Conservation (phyloP, 2,113 vertebrate species). For the Dipodomys stephensi region DNA sequence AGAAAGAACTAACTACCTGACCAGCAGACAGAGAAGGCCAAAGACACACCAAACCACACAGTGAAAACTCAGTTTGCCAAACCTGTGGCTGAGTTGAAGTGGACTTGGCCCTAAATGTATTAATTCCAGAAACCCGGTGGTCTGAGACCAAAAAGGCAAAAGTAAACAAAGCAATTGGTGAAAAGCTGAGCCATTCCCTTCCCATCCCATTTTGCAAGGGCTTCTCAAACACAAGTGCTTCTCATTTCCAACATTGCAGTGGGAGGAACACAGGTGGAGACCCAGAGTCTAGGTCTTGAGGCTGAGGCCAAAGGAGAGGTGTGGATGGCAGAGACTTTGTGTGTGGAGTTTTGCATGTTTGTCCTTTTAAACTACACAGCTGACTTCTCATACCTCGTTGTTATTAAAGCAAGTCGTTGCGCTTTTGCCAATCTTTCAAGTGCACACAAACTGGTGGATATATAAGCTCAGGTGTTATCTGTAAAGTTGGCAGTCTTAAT, state of each 20-base stretch:
- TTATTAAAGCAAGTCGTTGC: neutral
- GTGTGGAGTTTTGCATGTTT: neutral
- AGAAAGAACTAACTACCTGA: constrained; percentile 79
- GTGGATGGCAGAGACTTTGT: neutral
- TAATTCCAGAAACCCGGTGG: constrained; percentile 83
- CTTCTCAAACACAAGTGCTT: neutral
- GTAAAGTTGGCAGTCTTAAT: neutral
- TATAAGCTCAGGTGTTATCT: too few species aligned
- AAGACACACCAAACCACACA: constrained; percentile 76
- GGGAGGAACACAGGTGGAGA: neutral
- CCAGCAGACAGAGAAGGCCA: constrained; percentile 58
- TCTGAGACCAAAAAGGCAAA: constrained; percentile 78
- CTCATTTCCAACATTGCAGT: neutral
- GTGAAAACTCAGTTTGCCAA: constrained; percentile 60
- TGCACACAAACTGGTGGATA: neutral
- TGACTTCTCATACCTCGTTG: neutral
- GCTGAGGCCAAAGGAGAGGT: neutral
- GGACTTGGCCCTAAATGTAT: constrained; percentile 81
- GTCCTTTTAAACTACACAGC: neutral
- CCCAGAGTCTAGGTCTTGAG: accelerated
- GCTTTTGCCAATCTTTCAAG: neutral
- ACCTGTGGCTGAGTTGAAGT: constrained; percentile 79
- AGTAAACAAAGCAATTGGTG: constrained; percentile 74
- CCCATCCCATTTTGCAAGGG: neutral
- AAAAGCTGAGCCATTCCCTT: constrained; percentile 42